Conservation (phyloP, 2,888 invertebrate species). For the Lysandra bellargus region DNA sequence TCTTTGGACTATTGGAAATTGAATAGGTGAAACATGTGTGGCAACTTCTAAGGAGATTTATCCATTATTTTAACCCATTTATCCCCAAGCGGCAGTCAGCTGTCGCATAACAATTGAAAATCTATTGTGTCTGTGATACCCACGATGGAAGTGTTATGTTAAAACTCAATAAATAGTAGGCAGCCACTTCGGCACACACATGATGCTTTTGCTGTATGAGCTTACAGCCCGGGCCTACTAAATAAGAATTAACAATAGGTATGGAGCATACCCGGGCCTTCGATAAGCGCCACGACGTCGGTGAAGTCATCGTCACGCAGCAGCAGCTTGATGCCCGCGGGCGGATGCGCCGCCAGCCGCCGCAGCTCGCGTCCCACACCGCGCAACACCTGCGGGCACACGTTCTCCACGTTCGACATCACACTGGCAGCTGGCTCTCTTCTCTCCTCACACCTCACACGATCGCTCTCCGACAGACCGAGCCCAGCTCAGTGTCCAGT, state of each 20-base stretch:
- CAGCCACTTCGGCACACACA: too few species aligned
- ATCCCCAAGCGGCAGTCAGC: too few species aligned
- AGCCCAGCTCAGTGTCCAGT: constrained; percentile 33
- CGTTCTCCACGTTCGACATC: constrained; percentile 95
- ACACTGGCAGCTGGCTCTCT: background rate
- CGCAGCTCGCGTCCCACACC: constrained; percentile 94
- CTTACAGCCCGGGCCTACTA: background rate
- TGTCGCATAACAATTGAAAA: too few species aligned
- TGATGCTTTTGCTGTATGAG: too few species aligned
- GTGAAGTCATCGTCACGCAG: constrained; percentile 96
- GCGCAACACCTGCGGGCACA: constrained; percentile 95
- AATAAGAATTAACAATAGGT: background rate
- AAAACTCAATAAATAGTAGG: too few species aligned
- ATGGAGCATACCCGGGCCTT: constrained; percentile 84
- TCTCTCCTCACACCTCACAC: constrained; percentile 2
- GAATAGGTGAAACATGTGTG: too few species aligned
- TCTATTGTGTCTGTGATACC: too few species aligned
- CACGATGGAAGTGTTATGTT: too few species aligned
- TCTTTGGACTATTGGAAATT: too few species aligned
- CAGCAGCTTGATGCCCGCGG: constrained; percentile 94
- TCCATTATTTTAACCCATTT: too few species aligned
- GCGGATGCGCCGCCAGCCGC: constrained; percentile 89
- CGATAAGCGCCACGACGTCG: constrained; percentile 94
- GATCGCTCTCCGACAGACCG: constrained; percentile 9
- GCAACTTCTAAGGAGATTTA: too few species aligned